phyloP scores from a whole-genome alignment of 2,888 invertebrate species.

The Liposcelis brunnea region DNA sequence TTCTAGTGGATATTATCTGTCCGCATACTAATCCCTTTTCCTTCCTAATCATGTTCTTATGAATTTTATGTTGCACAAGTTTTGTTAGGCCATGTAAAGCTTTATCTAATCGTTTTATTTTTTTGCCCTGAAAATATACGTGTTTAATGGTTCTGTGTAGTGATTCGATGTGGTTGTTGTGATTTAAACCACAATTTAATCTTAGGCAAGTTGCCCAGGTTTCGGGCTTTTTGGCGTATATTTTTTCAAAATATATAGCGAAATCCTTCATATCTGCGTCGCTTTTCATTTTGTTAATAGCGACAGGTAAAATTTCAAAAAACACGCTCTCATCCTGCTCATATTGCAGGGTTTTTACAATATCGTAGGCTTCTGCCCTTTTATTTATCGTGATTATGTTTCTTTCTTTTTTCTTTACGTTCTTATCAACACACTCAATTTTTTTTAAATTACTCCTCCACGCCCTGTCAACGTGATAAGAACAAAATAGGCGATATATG shows the following conservation, averaged over 20 bases:
- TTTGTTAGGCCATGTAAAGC: conserved; percentile 10
- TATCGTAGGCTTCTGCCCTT: conserved; percentile 15
- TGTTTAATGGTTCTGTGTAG: conserved; percentile 12
- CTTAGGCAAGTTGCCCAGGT: conserved; percentile 13
- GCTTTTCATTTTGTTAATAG: conserved; percentile 4
- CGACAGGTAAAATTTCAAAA: conserved; percentile 8
- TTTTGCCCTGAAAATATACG: conserved; percentile 8
- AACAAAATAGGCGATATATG: conserved; percentile 4
- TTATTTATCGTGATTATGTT: too few species aligned
- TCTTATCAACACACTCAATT: conserved; percentile 14
- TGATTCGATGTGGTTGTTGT: conserved; percentile 12
- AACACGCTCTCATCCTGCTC: conserved; percentile 15
- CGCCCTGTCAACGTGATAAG: conserved; percentile 16
- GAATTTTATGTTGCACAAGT: conserved; percentile 11
- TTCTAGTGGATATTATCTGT: too few species aligned
- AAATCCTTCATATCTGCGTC: conserved; percentile 16
- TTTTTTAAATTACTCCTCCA: conserved; percentile 17
- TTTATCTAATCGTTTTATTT: conserved; percentile 10
- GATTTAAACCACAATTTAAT: conserved; percentile 11
- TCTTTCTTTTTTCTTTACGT: too few species aligned
- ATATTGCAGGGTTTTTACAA: conserved; percentile 13
- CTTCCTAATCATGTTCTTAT: neutral
- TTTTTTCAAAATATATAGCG: conserved; percentile 14
- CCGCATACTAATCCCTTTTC: too few species aligned
- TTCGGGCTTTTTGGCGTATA: conserved; percentile 12